phyloP scores from a whole-genome alignment of 2,888 invertebrate species.

The Drosophila nr. perissopoda region DNA sequence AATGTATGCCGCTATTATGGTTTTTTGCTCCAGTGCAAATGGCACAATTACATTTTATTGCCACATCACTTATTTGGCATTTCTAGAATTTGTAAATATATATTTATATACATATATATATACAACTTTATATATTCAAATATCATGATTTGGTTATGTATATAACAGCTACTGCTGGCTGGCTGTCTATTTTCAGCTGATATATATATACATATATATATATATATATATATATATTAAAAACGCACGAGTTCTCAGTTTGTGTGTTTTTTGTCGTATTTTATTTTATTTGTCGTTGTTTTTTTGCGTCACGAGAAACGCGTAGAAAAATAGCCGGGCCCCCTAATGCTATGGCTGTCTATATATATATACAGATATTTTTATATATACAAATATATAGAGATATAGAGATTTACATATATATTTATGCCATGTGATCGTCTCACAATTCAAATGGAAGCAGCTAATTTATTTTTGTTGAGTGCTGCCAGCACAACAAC shows the following conservation, averaged over 20 bases:
- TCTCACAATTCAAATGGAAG: conserved; percentile 43
- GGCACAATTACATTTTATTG: conserved; percentile 39
- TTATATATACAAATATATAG: conserved; percentile 3
- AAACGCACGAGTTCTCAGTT: conserved; percentile 16
- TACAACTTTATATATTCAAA: background rate
- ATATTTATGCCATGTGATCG: background rate
- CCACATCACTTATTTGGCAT: conserved; percentile 21
- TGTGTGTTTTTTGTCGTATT: conserved; percentile 4
- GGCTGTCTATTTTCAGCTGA: conserved; percentile 60
- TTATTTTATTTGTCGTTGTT: conserved; percentile 25
- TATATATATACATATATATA: conserved; percentile 4
- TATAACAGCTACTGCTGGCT: conserved; percentile 1
- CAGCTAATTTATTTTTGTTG: conserved; percentile 22
- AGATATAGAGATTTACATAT: background rate
- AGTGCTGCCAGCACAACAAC: conserved; percentile 63
- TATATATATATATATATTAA: background rate
- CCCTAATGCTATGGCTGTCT: conserved; percentile 47
- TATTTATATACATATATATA: background rate
- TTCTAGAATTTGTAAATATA: conserved; percentile 14
- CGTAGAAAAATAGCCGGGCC: conserved; percentile 55
- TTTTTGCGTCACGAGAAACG: conserved; percentile 60
- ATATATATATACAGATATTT: conserved; percentile 10
- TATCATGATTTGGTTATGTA: conserved; percentile 1
- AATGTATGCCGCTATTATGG: conserved; percentile 6
- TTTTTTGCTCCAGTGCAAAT: conserved; percentile 34